Conservation (phyloP, 2,888 invertebrate genomes). For the Patella ulyssiponensis region DNA sequence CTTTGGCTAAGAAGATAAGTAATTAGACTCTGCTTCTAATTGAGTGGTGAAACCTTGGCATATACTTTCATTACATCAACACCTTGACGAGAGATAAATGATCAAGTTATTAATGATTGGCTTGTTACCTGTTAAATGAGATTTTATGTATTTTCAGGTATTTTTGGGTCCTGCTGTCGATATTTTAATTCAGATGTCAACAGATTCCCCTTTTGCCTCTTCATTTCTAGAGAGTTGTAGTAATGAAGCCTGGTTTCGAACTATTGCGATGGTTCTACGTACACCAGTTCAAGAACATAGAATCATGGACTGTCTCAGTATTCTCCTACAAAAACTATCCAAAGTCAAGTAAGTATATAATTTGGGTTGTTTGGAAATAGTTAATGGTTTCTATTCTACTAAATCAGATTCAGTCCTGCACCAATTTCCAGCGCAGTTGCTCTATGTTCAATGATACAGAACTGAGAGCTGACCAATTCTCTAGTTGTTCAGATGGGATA, state of each 20-base stretch:
- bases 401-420: too few relatives aligned
- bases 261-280: conserved; percentile 64
- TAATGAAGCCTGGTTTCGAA: conserved; percentile 68
- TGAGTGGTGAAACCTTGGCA: too few relatives aligned
- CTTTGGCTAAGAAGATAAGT: too few relatives aligned
- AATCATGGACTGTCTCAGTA: conserved; percentile 67
- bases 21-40: too few relatives aligned
- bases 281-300: conserved; percentile 62
- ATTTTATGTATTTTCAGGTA: conserved; percentile 49
- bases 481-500: too few relatives aligned
- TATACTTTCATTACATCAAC: too few relatives aligned
- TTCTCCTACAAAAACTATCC: conserved; percentile 69
- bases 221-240: conserved; percentile 68
- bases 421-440: too few relatives aligned
- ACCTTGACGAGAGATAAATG: too few relatives aligned
- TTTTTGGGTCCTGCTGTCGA: conserved; percentile 65
- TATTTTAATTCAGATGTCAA: conserved; percentile 66
- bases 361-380: neutral
- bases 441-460: too few relatives aligned
- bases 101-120: neutral
- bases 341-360: conserved; percentile 59
- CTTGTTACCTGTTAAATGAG: neutral
- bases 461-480: too few relatives aligned
- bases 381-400: too few relatives aligned
- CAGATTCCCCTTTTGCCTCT: conserved; percentile 64